Evolutionary conservation across 1,140 invertebrate genomes (phyloP).

Genomic region (Dufourea novaeangliae): DNA sequence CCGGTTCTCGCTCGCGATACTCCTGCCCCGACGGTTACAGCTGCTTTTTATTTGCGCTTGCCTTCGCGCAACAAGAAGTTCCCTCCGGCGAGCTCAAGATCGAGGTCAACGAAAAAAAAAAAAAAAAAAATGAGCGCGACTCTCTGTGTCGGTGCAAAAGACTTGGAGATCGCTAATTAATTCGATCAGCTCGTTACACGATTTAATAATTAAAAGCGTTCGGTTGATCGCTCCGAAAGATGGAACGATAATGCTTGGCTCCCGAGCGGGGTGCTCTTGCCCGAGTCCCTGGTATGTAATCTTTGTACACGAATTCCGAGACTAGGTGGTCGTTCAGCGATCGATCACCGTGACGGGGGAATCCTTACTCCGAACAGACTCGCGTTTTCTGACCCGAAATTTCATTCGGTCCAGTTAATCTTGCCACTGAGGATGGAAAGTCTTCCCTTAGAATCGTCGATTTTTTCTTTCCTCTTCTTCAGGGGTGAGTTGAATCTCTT

Average conservation of each 20-base stretch:
- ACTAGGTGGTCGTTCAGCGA: constrained; percentile 16
- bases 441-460: background rate
- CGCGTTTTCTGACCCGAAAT: background rate
- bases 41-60: background rate
- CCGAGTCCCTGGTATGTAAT: background rate
- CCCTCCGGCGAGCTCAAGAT: background rate
- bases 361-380: constrained; percentile 1
- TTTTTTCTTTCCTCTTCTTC: too few relatives aligned
- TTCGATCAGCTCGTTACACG: constrained; percentile 43
- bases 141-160: constrained; percentile 23
- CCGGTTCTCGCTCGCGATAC: constrained; percentile 1
- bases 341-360: constrained; percentile 16
- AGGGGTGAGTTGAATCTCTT: too few relatives aligned
- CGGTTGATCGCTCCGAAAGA: constrained; percentile 46
- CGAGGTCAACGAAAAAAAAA: background rate
- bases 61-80: background rate
- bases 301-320: constrained; percentile 4
- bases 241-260: constrained; percentile 45
- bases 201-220: constrained; percentile 55
- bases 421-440: background rate
- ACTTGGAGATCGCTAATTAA: constrained; percentile 48
- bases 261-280: background rate
- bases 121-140: background rate
- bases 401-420: background rate
- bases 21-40: background rate